Conservation (phyloP, 2,113 vertebrate genomes). For the Zapus hudsonius region DNA sequence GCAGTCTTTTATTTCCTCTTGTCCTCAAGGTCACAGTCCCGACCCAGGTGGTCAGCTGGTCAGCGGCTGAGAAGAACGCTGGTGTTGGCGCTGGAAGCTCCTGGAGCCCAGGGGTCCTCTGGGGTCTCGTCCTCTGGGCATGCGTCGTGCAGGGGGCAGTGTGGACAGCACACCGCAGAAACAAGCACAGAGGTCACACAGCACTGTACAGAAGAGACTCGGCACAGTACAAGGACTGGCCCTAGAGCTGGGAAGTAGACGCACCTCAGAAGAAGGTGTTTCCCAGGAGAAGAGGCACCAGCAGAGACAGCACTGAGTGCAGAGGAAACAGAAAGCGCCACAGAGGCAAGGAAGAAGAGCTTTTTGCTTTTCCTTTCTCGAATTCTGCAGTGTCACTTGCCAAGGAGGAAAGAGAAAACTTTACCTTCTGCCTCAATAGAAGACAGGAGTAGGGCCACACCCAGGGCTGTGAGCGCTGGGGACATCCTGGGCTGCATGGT, state of each 20-base stretch:
- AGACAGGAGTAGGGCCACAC: constrained; percentile 88
- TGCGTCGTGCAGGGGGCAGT: constrained; percentile 47
- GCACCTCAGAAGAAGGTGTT: constrained; percentile 62
- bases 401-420: constrained; percentile 23
- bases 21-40: constrained; percentile 58
- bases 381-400: constrained; percentile 39
- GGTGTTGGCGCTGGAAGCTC: neutral
- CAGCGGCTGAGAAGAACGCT: neutral
- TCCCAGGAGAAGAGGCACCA: constrained; percentile 79
- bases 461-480: constrained; percentile 87
- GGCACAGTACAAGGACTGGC: constrained; percentile 75
- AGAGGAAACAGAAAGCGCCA: constrained; percentile 69
- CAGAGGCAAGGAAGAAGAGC: neutral
- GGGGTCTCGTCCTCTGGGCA: constrained; percentile 20
- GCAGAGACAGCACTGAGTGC: constrained; percentile 49
- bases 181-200: constrained; percentile 76
- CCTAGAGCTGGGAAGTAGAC: constrained; percentile 56
- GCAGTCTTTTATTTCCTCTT: constrained; percentile 84
- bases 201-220: constrained; percentile 38
- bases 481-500: constrained; percentile 92
- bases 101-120: constrained; percentile 48
- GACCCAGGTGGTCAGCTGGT: neutral
- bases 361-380: constrained; percentile 3
- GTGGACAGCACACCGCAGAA: constrained; percentile 88
- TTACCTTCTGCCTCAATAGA: constrained; percentile 96